phyloP scores from a whole-genome alignment of 1,140 invertebrate species.

The Drosophila virilis region DNA sequence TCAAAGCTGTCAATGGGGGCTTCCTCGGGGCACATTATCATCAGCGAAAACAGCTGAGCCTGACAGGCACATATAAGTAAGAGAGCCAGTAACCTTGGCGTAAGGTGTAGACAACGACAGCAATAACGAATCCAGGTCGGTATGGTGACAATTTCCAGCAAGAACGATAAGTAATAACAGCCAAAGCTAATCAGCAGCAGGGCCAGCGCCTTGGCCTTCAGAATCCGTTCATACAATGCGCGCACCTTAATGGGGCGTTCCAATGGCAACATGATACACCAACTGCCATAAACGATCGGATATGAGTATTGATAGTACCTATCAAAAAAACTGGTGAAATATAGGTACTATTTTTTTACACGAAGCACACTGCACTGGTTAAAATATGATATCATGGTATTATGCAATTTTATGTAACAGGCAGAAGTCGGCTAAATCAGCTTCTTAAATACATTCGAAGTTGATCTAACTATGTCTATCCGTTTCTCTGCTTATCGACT shows the following conservation, averaged over 20 bases:
- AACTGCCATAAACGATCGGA: slow-evolving; percentile 31
- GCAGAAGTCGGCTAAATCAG: too few species aligned
- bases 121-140: neutral
- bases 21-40: slow-evolving; percentile 26
- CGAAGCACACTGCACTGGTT: too few species aligned
- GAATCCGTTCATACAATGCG: slow-evolving; percentile 21
- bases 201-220: slow-evolving; percentile 1
- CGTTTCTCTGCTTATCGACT: too few species aligned
- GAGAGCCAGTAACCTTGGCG: slow-evolving; percentile 6
- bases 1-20: slow-evolving; percentile 50
- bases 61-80: slow-evolving; percentile 23
- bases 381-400: too few species aligned
- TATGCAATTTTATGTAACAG: too few species aligned
- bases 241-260: slow-evolving; percentile 27
- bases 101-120: neutral
- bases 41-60: slow-evolving; percentile 46
- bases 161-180: neutral
- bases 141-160: neutral
- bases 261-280: slow-evolving; percentile 61
- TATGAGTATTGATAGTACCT: slow-evolving; percentile 44
- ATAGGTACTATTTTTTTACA: too few species aligned
- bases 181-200: slow-evolving; percentile 11
- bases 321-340: neutral
- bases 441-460: too few species aligned
- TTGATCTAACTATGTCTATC: too few species aligned